phyloP scores from a whole-genome alignment of 2,113 vertebrate species.

The Hylia prasina region DNA sequence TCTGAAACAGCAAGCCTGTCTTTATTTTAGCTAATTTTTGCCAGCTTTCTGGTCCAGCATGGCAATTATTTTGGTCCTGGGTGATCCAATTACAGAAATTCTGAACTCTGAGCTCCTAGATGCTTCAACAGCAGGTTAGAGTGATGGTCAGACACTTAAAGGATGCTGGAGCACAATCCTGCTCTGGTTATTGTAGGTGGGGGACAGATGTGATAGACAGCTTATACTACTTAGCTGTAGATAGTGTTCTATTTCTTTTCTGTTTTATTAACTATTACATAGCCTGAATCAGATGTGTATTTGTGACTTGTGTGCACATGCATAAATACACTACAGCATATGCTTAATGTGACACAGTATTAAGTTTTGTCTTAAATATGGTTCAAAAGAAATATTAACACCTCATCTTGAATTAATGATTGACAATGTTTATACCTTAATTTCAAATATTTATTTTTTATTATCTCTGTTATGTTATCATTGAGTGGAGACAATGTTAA shows the following conservation, averaged over 20 bases:
- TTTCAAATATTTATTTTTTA: not conserved
- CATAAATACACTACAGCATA: not conserved
- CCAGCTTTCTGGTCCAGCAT: not conserved
- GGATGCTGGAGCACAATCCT: not conserved
- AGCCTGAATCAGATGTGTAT: not conserved
- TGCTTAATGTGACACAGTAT: fast-evolving
- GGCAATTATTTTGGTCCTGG: not conserved
- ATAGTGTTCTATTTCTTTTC: not conserved
- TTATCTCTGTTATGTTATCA: not conserved
- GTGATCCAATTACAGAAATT: not conserved
- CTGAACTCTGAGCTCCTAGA: not conserved
- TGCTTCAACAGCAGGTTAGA: not conserved
- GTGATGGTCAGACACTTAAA: not conserved
- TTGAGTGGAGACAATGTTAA: not conserved
- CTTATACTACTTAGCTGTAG: not conserved
- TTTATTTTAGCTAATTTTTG: not conserved
- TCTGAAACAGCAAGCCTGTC: not conserved
- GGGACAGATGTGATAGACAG: not conserved
- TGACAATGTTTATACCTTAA: not conserved
- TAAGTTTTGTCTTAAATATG: not conserved
- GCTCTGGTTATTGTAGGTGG: not conserved
- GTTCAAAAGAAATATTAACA: not conserved
- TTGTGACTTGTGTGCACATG: not conserved
- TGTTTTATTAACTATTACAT: not conserved
- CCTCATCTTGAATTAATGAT: not conserved